Conservation (phyloP, 1,140 invertebrate species). For the Dendrolimus punctatus region DNA sequence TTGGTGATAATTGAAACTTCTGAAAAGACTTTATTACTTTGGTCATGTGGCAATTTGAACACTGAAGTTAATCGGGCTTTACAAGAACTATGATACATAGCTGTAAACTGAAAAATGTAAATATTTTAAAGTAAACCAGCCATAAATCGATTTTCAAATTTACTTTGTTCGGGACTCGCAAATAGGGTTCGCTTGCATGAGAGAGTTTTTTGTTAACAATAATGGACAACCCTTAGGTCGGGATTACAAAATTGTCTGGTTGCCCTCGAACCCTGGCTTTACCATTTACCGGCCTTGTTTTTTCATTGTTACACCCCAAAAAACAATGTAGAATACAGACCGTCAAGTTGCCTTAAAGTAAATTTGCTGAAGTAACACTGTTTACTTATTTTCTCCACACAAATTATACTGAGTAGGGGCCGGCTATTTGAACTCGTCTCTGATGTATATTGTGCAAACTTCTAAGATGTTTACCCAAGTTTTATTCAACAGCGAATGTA, state of each 20-base stretch:
- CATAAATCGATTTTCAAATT: not conserved
- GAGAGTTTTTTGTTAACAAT: slow-evolving; percentile 14
- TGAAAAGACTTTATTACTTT: too few species aligned
- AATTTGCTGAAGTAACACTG: slow-evolving; percentile 29
- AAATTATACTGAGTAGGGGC: slow-evolving; percentile 21
- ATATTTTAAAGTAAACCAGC: too few species aligned
- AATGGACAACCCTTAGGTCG: slow-evolving; percentile 16
- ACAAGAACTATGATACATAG: too few species aligned
- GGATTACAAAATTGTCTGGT: slow-evolving; percentile 14
- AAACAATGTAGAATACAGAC: slow-evolving; percentile 16
- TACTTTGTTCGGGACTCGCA: not conserved
- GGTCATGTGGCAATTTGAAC: too few species aligned
- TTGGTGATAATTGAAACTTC: too few species aligned
- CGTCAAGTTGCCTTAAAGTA: slow-evolving; percentile 24
- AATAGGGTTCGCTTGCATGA: not conserved
- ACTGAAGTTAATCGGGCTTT: too few species aligned
- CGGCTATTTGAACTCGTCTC: not conserved
- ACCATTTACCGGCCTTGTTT: slow-evolving; percentile 24
- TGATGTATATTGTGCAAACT: too few species aligned
- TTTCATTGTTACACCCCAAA: slow-evolving; percentile 24
- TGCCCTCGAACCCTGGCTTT: slow-evolving; percentile 21
- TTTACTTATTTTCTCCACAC: slow-evolving; percentile 26
- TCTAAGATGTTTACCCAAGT: too few species aligned
- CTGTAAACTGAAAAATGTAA: too few species aligned
- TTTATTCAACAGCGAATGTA: too few species aligned